Evolutionary conservation across 2,797 vertebrate species (phyloP).

Genomic region (Enteromius unitaeniatus): DNA sequence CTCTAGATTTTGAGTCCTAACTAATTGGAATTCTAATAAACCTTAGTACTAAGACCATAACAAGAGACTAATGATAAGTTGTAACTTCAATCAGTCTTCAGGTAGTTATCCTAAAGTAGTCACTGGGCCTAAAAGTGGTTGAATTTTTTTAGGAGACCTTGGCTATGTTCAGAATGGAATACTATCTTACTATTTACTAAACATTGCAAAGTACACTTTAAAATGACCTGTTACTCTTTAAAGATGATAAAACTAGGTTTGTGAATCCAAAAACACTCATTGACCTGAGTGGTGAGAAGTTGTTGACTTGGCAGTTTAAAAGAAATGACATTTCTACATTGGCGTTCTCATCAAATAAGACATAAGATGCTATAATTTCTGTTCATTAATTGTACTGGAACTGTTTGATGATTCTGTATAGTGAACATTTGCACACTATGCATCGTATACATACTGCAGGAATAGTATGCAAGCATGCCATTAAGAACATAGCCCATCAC

Average conservation of each 20-base stretch:
- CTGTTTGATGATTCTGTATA: neutral
- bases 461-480: neutral
- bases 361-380: neutral
- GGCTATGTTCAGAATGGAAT: neutral
- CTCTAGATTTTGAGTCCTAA: neutral
- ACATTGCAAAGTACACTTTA: neutral
- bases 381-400: neutral
- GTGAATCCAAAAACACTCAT: neutral
- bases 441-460: neutral
- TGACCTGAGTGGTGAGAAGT: neutral
- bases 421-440: neutral
- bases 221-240: neutral
- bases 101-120: neutral
- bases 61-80: neutral
- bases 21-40: neutral
- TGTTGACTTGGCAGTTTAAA: neutral
- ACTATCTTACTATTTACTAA: neutral
- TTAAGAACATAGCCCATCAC: neutral
- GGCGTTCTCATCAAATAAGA: too few species aligned
- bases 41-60: neutral
- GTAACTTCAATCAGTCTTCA: neutral
- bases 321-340: too few species aligned
- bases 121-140: neutral
- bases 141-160: neutral
- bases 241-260: neutral